Conservation (phyloP, 1,140 invertebrate genomes). For the Portunus trituberculatus region DNA sequence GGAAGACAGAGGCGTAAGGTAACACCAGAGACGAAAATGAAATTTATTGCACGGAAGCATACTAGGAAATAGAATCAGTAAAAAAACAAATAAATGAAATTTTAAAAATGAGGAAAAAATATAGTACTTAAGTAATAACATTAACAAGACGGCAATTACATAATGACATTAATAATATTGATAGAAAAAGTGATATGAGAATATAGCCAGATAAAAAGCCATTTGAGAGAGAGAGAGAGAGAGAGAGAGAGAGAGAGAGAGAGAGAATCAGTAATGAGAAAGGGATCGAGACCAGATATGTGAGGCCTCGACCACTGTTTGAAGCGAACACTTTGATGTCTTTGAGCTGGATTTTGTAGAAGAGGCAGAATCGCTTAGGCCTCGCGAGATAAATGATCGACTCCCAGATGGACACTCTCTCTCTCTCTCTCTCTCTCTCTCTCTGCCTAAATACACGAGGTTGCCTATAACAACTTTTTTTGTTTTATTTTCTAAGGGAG, state of each 20-base stretch:
- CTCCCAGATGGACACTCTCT: background rate
- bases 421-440: conserved; percentile 20
- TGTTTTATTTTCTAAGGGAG: too few species aligned
- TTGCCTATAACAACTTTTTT: too few species aligned
- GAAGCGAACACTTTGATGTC: conserved; percentile 38
- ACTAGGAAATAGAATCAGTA: background rate
- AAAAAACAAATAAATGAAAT: too few species aligned
- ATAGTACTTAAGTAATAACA: too few species aligned
- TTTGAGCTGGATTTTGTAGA: background rate
- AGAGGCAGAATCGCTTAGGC: conserved; percentile 21
- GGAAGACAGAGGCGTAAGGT: background rate
- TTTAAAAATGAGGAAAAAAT: background rate
- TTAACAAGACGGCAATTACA: background rate
- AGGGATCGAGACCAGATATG: background rate
- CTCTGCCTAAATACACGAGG: background rate
- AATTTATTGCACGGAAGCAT: background rate
- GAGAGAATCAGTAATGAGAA: background rate
- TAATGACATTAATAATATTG: background rate
- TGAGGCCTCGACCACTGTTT: background rate
- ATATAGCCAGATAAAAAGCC: too few species aligned
- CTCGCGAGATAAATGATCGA: background rate
- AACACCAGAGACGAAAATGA: background rate
- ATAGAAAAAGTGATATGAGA: too few species aligned
- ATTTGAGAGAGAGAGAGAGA: background rate
- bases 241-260: background rate